Percentiles rank a stretch among this genome's conserved stretches.
These are phyloP conservation scores for Polydrusus pterygomalis DNA, from an alignment of 2,888 invertebrate species.

Conservation along the genomic window DNA sequence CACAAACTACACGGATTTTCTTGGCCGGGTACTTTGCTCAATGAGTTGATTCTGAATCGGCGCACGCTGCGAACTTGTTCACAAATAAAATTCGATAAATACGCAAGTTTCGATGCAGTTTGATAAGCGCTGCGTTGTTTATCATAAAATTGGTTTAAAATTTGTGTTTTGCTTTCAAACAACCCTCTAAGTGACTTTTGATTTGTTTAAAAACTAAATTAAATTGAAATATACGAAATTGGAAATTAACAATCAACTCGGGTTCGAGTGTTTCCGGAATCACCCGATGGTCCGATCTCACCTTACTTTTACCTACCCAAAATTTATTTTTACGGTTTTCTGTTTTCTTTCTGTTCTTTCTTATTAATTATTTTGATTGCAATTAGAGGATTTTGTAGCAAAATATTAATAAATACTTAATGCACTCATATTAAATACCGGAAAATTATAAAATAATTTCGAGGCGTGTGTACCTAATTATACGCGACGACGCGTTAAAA, in stretches of 20 bases:
- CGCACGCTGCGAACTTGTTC: slow-evolving; percentile 58
- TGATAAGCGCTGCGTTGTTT: slow-evolving; percentile 32
- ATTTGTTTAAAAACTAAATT: slow-evolving; percentile 2
- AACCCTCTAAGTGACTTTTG: background rate
- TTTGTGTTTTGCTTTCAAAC: background rate
- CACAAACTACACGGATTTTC: slow-evolving; percentile 52
- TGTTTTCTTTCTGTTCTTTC: background rate
- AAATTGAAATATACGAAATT: slow-evolving; percentile 14
- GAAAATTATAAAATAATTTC: too few relatives aligned
- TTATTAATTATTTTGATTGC: background rate
- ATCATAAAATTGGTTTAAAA: slow-evolving; percentile 17
- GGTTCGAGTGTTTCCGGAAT: slow-evolving; percentile 23
- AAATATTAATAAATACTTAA: background rate
- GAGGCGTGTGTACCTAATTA: too few relatives aligned
- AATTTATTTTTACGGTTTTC: background rate
- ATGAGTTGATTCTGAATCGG: slow-evolving; percentile 55
- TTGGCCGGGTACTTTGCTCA: slow-evolving; percentile 57
- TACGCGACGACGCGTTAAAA: too few relatives aligned
- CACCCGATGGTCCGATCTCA: slow-evolving; percentile 27
- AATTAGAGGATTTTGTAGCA: background rate
- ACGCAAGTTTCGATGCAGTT: slow-evolving; percentile 49
- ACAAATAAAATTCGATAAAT: slow-evolving; percentile 53
- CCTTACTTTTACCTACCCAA: background rate
- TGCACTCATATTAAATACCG: background rate
- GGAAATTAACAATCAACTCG: slow-evolving; percentile 25